Conservation (phyloP, 2,888 invertebrate genomes). For the Ennomos fuscantarius region DNA sequence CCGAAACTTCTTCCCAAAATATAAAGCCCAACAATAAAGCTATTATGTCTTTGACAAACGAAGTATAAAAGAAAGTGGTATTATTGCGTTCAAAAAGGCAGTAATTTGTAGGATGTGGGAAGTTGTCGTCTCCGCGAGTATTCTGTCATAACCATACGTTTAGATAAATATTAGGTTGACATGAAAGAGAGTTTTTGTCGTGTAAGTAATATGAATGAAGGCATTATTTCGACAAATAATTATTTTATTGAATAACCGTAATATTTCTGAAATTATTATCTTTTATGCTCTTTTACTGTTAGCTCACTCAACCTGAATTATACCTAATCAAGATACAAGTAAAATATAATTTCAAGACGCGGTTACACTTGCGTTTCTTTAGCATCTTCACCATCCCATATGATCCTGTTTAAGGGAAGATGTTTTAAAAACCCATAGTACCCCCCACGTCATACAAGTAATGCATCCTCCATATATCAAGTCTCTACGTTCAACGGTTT, state of each 20-base stretch:
- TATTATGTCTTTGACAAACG: conserved; percentile 37
- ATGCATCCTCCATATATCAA: too few species aligned
- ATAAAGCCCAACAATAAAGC: conserved; percentile 27
- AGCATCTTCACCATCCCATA: too few species aligned
- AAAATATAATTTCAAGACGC: too few species aligned
- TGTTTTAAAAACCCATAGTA: too few species aligned
- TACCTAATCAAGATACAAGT: too few species aligned
- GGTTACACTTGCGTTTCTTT: too few species aligned
- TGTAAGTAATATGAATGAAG: conserved; percentile 2
- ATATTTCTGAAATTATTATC: not conserved
- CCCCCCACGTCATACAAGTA: too few species aligned
- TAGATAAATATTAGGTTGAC: conserved; percentile 25
- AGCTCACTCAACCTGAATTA: too few species aligned
- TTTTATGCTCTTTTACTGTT: too few species aligned
- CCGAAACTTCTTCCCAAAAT: conserved; percentile 24
- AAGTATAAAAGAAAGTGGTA: conserved; percentile 36
- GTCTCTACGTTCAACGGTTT: not conserved
- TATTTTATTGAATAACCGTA: not conserved
- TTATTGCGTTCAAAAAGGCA: conserved; percentile 27
- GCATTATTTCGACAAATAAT: conserved; percentile 13
- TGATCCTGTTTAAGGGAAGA: too few species aligned
- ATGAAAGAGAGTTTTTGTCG: conserved; percentile 15
- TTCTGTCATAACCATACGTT: conserved; percentile 27
- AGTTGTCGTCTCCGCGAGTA: conserved; percentile 16
- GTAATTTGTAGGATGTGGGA: conserved; percentile 17